Base-by-base conservation (phyloP, 1,140 invertebrate genomes). In the Drosophila gunungcola region DNA sequence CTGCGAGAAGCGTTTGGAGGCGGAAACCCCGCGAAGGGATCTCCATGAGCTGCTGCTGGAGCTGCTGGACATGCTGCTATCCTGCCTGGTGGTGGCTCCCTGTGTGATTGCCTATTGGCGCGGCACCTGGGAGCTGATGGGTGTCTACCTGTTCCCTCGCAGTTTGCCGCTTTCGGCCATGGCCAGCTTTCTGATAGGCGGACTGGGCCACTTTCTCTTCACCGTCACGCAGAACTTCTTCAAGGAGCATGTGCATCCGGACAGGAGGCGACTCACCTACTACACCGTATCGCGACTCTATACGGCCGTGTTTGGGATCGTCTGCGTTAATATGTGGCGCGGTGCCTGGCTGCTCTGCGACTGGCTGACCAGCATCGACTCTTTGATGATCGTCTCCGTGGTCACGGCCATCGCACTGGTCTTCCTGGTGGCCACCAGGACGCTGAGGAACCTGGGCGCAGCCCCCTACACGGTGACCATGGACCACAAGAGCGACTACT, bases 101-200 rank as follows among this genome's bases (percentile, higher is more conserved):
- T 94, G 95, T 9, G 96, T 97, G 2, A 96, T 98, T 7, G 94
- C 95, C 48, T 97, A 97, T 89, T 98, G 97, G 97, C 94, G 97
- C 32, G 96, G 96, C 53, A 96, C 96, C 32, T 98, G 96, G 96
- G 94, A 95, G 45, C 94, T 98, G 13, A 95, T 96, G 93, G 96
- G 95, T 67, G 83, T 95, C 32, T 95, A 96, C 90, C 93, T 97
- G 25, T 94, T 95, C 49, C 95, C 96, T 1, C 91, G 93, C 0
- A 86, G 95, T 32, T 85, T 92, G 10, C 90, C 94, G 0, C 67
- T 94, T 3, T 96, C 96, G 79, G 94, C 94, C 9, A 90, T 94
- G 11, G 92, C 94, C n/a, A 97, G 96, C 49, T 93, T 96, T 3
- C 73, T 92, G 0, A 94, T 97, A 65, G 96, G 97, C 3, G 93